Base-by-base conservation (phyloP, 2,888 invertebrate genomes). In the Thecocarcelia acutangulata region DNA sequence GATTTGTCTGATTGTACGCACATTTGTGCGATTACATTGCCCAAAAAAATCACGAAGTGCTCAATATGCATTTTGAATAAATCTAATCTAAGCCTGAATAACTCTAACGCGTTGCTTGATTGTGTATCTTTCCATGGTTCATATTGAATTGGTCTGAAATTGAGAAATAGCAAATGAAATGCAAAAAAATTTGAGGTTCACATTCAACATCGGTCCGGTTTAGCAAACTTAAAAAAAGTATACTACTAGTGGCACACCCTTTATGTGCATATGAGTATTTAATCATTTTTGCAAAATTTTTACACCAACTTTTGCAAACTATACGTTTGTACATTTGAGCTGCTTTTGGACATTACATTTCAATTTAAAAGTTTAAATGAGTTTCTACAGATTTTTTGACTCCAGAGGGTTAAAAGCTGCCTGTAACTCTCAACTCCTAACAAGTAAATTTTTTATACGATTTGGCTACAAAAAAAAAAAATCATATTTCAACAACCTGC, bases 351-450 rank as follows among this genome's bases (percentile, higher is more conserved):
- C 86, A 87, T 87, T 87, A 87, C 82, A 86, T 88, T 87, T 88
- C 87, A 87, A 87, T 87, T 88, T 87, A 88, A 88, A 81, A 87
- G 85, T 87, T 87, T 86, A 87, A 87, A 87, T 87, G 86, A 87
- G 87, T 87, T 87, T 87, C 83, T 83, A 74, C 24, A 68, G 37
- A 61, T 33, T 66, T 42, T 50, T 24, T 50, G 15, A 52, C 78
- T 58, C 66, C 12, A 68, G 50, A 75, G 75, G 75, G 56, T 74
- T 66, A 74, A 59, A 50, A 58, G 56, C 58, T 66, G 24, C 46
- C 40, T 48, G 40, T 66, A 66, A 52, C 33, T 52, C 50, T 68
- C 42, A 37, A 24, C 37, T 12, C 12, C 28, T 28, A 61, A 24
- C 24, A 61, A 50, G 8, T 24, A 58, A 33, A 8, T 24, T 17